These are phyloP conservation scores for Gila orcuttii DNA, from an alignment of 2,113 vertebrate species.

Conservation along the genomic window DNA sequence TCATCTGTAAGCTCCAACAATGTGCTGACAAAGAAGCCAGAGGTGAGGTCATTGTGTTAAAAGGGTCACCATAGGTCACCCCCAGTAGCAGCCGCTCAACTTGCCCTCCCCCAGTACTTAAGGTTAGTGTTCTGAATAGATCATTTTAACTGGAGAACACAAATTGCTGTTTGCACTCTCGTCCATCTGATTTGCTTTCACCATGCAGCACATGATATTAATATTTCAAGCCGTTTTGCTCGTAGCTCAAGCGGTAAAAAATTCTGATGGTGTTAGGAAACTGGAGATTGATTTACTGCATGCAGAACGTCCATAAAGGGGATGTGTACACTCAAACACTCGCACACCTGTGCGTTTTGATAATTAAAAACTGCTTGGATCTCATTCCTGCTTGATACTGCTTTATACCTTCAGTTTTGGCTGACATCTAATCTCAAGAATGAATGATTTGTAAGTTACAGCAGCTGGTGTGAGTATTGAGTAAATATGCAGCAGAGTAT, in stretches of 20 bases:
- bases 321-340: not conserved
- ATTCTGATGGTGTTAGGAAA: constrained; percentile 16
- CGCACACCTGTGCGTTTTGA: constrained; percentile 10
- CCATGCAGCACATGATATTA: constrained; percentile 4
- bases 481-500: not conserved
- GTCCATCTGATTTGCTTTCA: constrained; percentile 5
- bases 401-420: constrained; percentile 39
- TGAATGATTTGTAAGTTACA: not conserved
- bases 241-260: not conserved
- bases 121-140: constrained; percentile 2
- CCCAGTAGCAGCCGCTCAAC: constrained; percentile 46
- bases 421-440: constrained; percentile 2
- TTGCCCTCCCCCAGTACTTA: not conserved
- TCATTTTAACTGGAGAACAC: not conserved
- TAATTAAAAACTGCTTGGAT: constrained; percentile 51
- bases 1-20: constrained; percentile 68
- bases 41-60: constrained; percentile 65
- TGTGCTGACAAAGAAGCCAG: constrained; percentile 62
- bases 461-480: not conserved
- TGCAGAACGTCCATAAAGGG: constrained; percentile 51
- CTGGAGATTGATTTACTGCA: constrained; percentile 53
- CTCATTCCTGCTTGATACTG: constrained; percentile 39
- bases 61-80: constrained; percentile 57
- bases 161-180: not conserved
- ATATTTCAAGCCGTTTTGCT: constrained; percentile 3